Conservation (phyloP, 64 coral and sea anemone genomes). For the Dendrophyllia cribrosa region DNA sequence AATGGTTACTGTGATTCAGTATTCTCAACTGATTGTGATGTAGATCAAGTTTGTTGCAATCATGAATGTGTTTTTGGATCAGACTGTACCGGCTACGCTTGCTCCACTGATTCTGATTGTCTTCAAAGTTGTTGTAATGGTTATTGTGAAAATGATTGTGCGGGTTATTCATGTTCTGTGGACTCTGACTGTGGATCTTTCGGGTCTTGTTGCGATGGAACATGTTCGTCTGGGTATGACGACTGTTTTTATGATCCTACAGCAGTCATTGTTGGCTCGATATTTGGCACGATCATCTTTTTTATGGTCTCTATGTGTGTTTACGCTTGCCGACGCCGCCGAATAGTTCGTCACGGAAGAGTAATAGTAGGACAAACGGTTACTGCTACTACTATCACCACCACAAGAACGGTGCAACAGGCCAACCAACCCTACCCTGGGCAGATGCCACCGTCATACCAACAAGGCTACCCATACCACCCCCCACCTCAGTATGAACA, state of each 20-base stretch:
- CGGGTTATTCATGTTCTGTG: neutral
- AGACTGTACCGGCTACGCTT: neutral
- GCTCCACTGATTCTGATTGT: conserved; percentile 25
- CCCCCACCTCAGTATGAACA: neutral
- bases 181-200: neutral
- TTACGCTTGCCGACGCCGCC: neutral
- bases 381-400: neutral
- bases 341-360: neutral
- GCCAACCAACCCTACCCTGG: neutral
- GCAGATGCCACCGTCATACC: neutral
- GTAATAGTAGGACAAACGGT: neutral
- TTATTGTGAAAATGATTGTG: neutral
- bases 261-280: neutral
- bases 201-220: neutral
- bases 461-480: conserved; percentile 6
- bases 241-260: neutral
- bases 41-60: conserved; percentile 20
- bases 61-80: neutral
- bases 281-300: neutral
- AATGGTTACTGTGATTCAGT: no score
- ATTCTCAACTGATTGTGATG: neutral
- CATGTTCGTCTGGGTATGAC: neutral
- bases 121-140: conserved; percentile 9
- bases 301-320: neutral
- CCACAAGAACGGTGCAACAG: neutral